Base-by-base conservation (phyloP, 2,888 invertebrate genomes). In the Lithophane semibrunnea region DNA sequence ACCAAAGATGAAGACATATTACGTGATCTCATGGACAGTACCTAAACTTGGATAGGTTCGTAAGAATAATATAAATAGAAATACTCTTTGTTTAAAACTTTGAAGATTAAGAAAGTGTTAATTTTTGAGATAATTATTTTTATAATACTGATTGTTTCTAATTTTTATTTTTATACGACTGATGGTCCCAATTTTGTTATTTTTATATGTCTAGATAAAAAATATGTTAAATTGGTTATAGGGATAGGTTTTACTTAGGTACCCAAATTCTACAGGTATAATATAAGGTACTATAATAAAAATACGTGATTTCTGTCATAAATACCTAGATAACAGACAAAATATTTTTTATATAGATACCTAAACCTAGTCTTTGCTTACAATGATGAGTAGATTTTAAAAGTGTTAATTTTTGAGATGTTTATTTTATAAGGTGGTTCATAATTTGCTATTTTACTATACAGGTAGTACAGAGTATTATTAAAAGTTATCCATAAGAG, bases 241-340 rank as follows among this genome's bases (percentile, higher is more conserved):
- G 3, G 73, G 73, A 73, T 73, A 73, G 73, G 65, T 73, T 73
- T 73, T 56, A 73, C 54, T 73, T 56, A 73, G 65, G 73, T 73
- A 73, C 73, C 73, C 73, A 65, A 73, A 73, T 73, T 73, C 73
- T 73, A 73, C 73, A 73, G 65, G 73, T 73, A 73, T 65, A 65
- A 64, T 54, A 64, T 72, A 72, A 72, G 64, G 64, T 72, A 52
- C 64, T 64, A 54, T 72, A 72, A 56, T 73, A 73, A 56, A 73
- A 29, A 73, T 56, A 16, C 73, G 73, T 73, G 73, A 73, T 73
- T 73, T 73, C 65, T 73, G 73, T 73, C 65, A 65, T 73, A 70
- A 70, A 60, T 70, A 70, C 60, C 70, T 73, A 73, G 65, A 73
- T 73, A 73, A 73, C 73, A 73, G 73, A 73, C 65, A 56, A 72